phyloP scores from a whole-genome alignment of 2,797 vertebrate genomes.

The Eospalax fontanierii region DNA sequence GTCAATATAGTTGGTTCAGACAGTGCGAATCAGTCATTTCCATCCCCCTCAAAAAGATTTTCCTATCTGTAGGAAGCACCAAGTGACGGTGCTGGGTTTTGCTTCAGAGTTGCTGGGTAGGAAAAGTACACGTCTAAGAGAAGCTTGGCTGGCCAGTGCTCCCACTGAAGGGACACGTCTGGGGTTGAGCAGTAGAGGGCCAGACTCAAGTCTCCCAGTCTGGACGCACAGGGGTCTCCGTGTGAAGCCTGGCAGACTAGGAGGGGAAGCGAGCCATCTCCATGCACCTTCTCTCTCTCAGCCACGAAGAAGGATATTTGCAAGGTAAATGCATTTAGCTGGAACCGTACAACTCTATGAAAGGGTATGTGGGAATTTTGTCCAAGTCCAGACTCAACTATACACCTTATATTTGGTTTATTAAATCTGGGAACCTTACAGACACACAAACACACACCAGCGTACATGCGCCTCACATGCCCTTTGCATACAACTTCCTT shows the following conservation, averaged over 20 bases:
- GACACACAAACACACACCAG: not conserved
- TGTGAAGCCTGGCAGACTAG: rapidly evolving
- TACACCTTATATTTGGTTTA: not conserved
- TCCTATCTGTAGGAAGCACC: not conserved
- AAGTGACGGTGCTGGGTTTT: not conserved
- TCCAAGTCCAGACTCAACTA: constrained; percentile 7
- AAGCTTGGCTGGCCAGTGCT: not conserved
- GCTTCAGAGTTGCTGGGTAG: not conserved
- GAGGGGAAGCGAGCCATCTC: rapidly evolving
- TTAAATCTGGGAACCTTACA: not conserved
- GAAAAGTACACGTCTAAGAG: rapidly evolving
- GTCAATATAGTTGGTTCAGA: not conserved
- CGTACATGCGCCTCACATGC: rapidly evolving
- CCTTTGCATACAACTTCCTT: not conserved
- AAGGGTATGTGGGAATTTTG: not conserved
- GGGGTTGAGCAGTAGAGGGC: not conserved
- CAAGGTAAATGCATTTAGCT: not conserved
- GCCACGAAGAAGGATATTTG: not conserved
- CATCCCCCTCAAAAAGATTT: no score
- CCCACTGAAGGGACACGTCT: no score
- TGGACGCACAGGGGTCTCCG: not conserved
- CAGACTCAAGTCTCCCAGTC: not conserved
- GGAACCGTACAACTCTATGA: not conserved
- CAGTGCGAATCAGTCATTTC: not conserved
- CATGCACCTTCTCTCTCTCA: not conserved